Evolutionary conservation across 1,140 invertebrate genomes (phyloP).

Genomic region (Drosophila melanogaster): Release_6_plus_ISO1_MT NT_033777.3:27799001-27799500

Average conservation of each 20-base stretch:
- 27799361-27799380: constrained; percentile 79
- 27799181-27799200: constrained; percentile 32
- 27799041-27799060: neutral
- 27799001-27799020: too few relatives aligned
- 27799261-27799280: constrained; percentile 83
- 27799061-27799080: constrained; percentile 2
- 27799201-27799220: constrained; percentile 75
- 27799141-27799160: constrained; percentile 5
- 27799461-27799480: constrained; percentile 12
- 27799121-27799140: constrained; percentile 7
- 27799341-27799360: constrained; percentile 53
- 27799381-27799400: constrained; percentile 79
- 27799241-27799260: constrained; percentile 82
- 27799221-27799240: constrained; percentile 83
- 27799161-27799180: constrained; percentile 14
- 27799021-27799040: neutral
- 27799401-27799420: constrained; percentile 47
- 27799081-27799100: constrained; percentile 5
- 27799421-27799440: constrained; percentile 20
- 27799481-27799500: constrained; percentile 38
- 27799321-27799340: constrained; percentile 30
- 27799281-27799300: constrained; percentile 63
- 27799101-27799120: constrained; percentile 60
- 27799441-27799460: neutral
- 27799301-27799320: constrained; percentile 12